Conservation (phyloP, 2,113 vertebrate species). For the Sceloporus undulatus region DNA sequence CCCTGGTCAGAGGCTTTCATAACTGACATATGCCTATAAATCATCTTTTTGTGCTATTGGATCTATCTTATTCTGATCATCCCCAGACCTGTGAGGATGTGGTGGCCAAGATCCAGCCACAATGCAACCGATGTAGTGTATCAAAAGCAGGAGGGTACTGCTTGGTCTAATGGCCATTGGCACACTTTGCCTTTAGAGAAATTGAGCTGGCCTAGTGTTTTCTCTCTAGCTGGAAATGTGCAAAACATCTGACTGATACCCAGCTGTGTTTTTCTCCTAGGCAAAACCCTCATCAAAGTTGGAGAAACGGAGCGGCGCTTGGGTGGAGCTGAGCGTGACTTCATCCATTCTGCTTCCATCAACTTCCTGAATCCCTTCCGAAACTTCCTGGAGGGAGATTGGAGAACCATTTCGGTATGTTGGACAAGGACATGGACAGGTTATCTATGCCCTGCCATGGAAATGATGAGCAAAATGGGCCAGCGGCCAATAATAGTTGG, state of each 20-base stretch:
- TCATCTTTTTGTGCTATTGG: too few species aligned
- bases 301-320: slow-evolving; percentile 91
- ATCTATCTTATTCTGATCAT: too few species aligned
- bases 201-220: neutral
- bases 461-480: too few species aligned
- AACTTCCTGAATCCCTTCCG: slow-evolving; percentile 94
- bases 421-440: neutral
- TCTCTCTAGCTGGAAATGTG: neutral
- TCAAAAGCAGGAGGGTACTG: too few species aligned
- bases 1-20: too few species aligned
- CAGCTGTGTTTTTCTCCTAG: slow-evolving; percentile 66
- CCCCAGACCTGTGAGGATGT: too few species aligned
- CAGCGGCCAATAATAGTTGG: too few species aligned
- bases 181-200: neutral
- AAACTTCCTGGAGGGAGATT: slow-evolving; percentile 98
- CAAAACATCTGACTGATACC: too few species aligned
- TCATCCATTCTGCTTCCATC: slow-evolving; percentile 88
- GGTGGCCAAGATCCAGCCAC: too few species aligned
- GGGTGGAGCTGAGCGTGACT: slow-evolving; percentile 90
- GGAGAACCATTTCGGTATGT: slow-evolving; percentile 94
- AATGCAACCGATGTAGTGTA: too few species aligned
- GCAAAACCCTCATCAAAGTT: slow-evolving; percentile 91
- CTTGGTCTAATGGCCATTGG: neutral
- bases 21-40: too few species aligned
- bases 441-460: too few species aligned